phyloP scores from a whole-genome alignment of 1,140 invertebrate genomes.

The Dolichoris vasculosae region DNA sequence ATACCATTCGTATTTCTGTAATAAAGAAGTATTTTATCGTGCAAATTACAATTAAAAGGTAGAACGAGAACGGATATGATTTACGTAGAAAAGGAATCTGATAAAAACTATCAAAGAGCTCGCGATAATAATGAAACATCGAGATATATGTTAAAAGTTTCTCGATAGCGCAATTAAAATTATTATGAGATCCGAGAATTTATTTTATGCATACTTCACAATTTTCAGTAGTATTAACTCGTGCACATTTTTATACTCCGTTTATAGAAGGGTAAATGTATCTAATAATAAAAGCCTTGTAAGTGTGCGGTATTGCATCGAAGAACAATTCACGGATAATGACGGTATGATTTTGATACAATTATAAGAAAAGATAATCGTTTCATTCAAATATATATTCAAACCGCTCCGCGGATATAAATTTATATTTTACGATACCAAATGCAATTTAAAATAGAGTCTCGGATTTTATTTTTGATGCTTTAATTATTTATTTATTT shows the following conservation, averaged over 20 bases:
- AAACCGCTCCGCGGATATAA: too few species aligned
- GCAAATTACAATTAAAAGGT: background rate
- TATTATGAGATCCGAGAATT: background rate
- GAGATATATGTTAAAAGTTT: constrained; percentile 5
- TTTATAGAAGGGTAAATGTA: background rate
- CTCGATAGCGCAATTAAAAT: background rate
- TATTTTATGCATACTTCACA: background rate
- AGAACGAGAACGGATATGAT: background rate
- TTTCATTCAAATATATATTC: too few species aligned
- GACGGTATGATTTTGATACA: background rate
- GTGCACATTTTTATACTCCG: background rate
- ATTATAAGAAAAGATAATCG: background rate
- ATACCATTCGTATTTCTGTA: background rate
- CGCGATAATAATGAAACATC: background rate
- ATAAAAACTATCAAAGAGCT: background rate
- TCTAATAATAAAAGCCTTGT: background rate
- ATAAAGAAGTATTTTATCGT: background rate
- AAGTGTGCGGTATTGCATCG: background rate
- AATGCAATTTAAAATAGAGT: too few species aligned
- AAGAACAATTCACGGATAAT: too few species aligned
- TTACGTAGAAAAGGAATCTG: background rate
- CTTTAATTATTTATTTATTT: too few species aligned
- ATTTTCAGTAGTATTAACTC: background rate
- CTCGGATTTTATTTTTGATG: too few species aligned
- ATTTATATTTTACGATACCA: too few species aligned